Percentiles rank a stretch among this genome's conserved stretches.
phyloP scores from a whole-genome alignment of 2,888 invertebrate genomes.

The Caenorhabditis japonica region DNA sequence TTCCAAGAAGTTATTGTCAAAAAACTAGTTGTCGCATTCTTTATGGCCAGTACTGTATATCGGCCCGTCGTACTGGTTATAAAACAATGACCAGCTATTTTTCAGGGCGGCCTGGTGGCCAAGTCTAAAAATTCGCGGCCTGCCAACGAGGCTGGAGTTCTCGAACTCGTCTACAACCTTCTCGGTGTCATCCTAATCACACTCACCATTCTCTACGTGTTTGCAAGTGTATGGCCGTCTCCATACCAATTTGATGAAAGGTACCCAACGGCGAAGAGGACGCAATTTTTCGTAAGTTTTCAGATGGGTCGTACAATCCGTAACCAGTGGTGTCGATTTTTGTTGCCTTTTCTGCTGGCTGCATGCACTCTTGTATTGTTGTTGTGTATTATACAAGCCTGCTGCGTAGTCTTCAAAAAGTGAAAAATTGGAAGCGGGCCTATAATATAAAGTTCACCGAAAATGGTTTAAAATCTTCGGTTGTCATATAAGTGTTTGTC shows the following conservation, averaged over 20 bases:
- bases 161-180: constrained; percentile 36
- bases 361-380: no score
- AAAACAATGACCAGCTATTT: no score
- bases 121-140: constrained; percentile 28
- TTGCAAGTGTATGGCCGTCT: constrained; percentile 48
- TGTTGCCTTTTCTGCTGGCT: constrained; percentile 54
- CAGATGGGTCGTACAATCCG: constrained; percentile 60
- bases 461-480: no score
- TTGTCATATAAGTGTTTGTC: no score
- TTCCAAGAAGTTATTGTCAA: no score
- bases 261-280: constrained; percentile 66
- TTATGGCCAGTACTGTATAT: no score
- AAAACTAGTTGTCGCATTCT: no score
- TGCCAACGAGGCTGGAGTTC: constrained; percentile 22
- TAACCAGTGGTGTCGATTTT: constrained; percentile 62
- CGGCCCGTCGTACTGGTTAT: no score
- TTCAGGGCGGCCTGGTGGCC: constrained; percentile 48
- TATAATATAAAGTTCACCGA: no score
- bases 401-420: no score
- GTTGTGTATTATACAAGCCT: no score
- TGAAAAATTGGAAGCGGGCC: no score
- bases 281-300: constrained; percentile 66
- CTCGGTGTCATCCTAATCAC: constrained; percentile 51
- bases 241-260: constrained; percentile 58
- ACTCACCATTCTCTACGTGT: constrained; percentile 51